Evolutionary conservation across 2,113 vertebrate species (phyloP), one percentile per base, ranked within the genome.

Genomic region (Conger conger): DNA sequence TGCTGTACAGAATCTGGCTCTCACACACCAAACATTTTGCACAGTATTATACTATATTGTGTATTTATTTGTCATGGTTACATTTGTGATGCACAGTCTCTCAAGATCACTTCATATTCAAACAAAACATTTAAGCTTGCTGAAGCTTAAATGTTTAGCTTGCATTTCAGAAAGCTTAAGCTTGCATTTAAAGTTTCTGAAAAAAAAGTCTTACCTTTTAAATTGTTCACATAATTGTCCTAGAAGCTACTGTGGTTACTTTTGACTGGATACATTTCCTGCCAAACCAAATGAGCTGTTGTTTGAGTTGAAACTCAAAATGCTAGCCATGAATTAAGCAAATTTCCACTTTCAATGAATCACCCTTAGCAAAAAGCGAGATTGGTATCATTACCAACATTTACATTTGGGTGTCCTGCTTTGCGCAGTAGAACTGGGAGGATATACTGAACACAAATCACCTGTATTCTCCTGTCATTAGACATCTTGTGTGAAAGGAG

Each of bases 391-490:
- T 38, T 79, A 60, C 82, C 35, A 35, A 84, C 76, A 9, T 30
- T 20, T 38, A 45, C 23, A 60, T 60, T 53, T 84, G n/a, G 5
- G 36, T 38, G 36, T 35, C 76, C 36, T 18, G 36, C 13, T 81
- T 54, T 36, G 16, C 15, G 27, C 27, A 76, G 20, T 1, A 57
- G 83, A 79, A 76, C 38, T 30, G 30, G 15, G 37, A 0, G 11
- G 40, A 30, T 36, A 40, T 42, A 42, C 27, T 30, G 82, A 50
- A 63, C 50, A 30, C 76, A 57, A 84, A 84, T 84, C 77, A 82
- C 81, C 54, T 84, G 35, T 27, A 60, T 60, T 45, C 40, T 68
- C 50, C 76, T 79, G 83, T 50, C 83, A 84, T 38, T 7, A 15
- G 36, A 17, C 0, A 27, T 27, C 57, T 57, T 60, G 53, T 7